phyloP scores from a whole-genome alignment of 2,113 vertebrate genomes.

The Isichthys henryi region DNA sequence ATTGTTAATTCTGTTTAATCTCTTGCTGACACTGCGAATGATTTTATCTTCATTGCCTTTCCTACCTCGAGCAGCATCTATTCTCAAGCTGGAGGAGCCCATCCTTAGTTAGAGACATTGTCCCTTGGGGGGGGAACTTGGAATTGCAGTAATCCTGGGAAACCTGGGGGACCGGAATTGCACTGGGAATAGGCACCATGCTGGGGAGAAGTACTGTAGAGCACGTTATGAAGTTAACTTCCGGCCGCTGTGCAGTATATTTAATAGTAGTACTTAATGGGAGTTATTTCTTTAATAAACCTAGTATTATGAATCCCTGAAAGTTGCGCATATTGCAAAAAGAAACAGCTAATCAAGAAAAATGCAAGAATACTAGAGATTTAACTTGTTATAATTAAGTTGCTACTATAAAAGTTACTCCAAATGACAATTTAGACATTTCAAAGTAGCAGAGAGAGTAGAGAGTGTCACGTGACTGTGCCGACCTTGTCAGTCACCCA shows the following conservation, averaged over 20 bases:
- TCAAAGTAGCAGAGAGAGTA: background rate
- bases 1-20: conserved; percentile 1
- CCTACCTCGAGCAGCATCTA: background rate
- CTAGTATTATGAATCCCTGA: background rate
- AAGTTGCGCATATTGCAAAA: background rate
- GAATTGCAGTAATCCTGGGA: background rate
- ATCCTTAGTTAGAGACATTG: background rate
- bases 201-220: background rate
- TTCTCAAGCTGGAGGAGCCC: background rate
- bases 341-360: background rate
- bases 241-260: background rate
- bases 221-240: background rate
- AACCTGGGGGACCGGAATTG: background rate
- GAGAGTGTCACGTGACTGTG: no score
- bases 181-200: background rate
- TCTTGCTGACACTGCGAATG: background rate
- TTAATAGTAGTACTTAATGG: background rate
- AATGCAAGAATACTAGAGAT: background rate
- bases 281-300: background rate
- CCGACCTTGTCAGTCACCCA: no score
- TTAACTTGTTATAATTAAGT: background rate
- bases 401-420: background rate
- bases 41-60: background rate
- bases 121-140: background rate
- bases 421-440: background rate